Evolutionary conservation across 1,140 invertebrate species (phyloP).

Genomic region (Parapsyche elsis): DNA sequence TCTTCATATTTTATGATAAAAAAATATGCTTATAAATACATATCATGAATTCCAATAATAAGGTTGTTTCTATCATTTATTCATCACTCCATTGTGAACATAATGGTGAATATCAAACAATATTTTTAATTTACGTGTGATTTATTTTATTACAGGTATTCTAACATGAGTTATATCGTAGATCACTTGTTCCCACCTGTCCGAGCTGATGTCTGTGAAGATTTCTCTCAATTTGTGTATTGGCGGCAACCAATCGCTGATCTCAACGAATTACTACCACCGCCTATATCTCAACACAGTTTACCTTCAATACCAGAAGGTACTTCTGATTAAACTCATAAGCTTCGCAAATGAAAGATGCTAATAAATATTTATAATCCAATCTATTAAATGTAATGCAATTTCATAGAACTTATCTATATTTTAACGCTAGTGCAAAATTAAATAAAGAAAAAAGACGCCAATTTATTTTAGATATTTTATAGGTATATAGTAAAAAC

Average conservation of each 20-base stretch:
- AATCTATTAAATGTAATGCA: not conserved
- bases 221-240: constrained; percentile 90
- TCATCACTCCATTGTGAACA: too few species aligned
- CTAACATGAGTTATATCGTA: constrained; percentile 91
- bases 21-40: too few species aligned
- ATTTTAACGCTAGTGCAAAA: constrained; percentile 3
- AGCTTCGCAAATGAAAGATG: not conserved
- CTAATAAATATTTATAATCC: not conserved
- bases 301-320: constrained; percentile 52
- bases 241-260: constrained; percentile 87
- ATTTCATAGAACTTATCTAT: not conserved
- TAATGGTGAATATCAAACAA: too few species aligned
- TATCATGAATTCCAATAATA: too few species aligned
- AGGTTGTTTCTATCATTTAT: too few species aligned
- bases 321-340: not conserved
- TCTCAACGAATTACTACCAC: constrained; percentile 57
- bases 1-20: too few species aligned
- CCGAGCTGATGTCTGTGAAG: constrained; percentile 77
- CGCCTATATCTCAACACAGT: constrained; percentile 10
- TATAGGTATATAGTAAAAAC: too few species aligned
- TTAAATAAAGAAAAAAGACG: not conserved
- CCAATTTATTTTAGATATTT: too few species aligned
- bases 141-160: constrained; percentile 75
- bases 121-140: not conserved
- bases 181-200: constrained; percentile 93